phyloP scores from a whole-genome alignment of 2,888 invertebrate species.

The Lasioglossum leucozonium region DNA sequence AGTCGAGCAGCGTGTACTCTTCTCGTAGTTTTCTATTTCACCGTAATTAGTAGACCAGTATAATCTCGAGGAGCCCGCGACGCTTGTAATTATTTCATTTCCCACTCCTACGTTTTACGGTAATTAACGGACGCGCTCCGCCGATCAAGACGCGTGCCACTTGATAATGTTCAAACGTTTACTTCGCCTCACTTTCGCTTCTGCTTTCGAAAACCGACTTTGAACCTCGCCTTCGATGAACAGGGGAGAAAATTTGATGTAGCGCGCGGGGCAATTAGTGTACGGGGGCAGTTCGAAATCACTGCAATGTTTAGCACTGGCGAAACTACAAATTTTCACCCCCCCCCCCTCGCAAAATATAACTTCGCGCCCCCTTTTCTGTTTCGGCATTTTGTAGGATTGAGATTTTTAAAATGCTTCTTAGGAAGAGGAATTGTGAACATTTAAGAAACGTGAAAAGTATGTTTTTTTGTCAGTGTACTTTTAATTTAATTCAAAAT shows the following conservation, averaged over 20 bases:
- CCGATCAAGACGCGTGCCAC: conserved; percentile 11
- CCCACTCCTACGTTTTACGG: conserved; percentile 42
- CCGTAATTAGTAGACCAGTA: conserved; percentile 29
- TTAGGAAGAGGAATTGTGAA: too few relatives aligned
- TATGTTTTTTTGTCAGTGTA: too few relatives aligned
- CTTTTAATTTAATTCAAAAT: too few relatives aligned
- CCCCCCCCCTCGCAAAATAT: too few relatives aligned
- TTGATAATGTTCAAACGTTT: neutral
- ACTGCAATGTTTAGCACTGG: too few relatives aligned
- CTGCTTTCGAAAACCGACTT: neutral
- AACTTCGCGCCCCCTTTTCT: too few relatives aligned
- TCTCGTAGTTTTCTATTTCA: neutral
- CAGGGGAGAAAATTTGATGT: neutral
- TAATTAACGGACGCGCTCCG: conserved; percentile 43
- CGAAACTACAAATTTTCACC: too few relatives aligned
- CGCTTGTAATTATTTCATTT: conserved; percentile 56
- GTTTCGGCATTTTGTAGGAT: too few relatives aligned
- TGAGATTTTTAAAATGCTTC: too few relatives aligned
- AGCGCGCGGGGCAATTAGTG: neutral
- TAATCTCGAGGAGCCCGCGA: conserved; percentile 26
- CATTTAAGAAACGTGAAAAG: too few relatives aligned
- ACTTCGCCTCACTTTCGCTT: neutral
- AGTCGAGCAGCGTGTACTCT: neutral
- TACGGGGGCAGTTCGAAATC: neutral
- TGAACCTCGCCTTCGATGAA: neutral